A percentile compares a stretch with the other conserved stretches of the same genome.
Evolutionary conservation across 2,113 vertebrate genomes (phyloP).

Genomic region (Nycticebus coucang): DNA sequence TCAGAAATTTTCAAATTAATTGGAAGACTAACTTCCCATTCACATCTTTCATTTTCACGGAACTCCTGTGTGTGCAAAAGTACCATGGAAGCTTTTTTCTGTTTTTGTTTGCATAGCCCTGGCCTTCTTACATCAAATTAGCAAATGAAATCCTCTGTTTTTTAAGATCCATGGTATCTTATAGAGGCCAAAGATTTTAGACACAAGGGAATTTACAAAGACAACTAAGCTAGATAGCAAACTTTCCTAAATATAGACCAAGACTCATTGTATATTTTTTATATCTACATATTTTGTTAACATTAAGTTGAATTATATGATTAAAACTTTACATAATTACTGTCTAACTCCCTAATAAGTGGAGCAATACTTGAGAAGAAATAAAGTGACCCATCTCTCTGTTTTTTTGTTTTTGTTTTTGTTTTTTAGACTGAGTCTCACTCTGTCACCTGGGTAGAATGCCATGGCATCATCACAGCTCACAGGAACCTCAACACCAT

Average conservation of each 20-base stretch:
- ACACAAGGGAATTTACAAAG: neutral
- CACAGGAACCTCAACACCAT: too few relatives aligned
- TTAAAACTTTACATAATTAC: neutral
- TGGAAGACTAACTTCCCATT: neutral
- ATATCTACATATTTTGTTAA: neutral
- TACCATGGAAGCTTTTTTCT: neutral
- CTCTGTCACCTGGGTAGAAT: too few relatives aligned
- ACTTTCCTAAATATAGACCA: neutral
- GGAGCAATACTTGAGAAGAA: neutral
- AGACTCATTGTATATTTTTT: neutral
- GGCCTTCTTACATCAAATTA: neutral
- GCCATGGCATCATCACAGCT: too few relatives aligned
- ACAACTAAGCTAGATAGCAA: neutral
- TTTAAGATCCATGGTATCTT: neutral
- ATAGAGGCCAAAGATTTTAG: neutral
- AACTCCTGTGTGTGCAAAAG: neutral
- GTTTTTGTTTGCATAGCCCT: neutral
- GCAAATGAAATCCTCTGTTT: neutral
- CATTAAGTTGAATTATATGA: neutral
- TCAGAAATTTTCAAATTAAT: neutral
- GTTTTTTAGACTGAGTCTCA: too few relatives aligned
- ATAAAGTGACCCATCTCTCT: neutral
- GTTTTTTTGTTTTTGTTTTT: neutral
- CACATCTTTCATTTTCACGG: neutral
- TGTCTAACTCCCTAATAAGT: neutral